These are phyloP conservation scores for Ophiothrix spiculata DNA, from an alignment of 35 echinoderm and acorn worm genomes.

Conservation along the genomic window DNA sequence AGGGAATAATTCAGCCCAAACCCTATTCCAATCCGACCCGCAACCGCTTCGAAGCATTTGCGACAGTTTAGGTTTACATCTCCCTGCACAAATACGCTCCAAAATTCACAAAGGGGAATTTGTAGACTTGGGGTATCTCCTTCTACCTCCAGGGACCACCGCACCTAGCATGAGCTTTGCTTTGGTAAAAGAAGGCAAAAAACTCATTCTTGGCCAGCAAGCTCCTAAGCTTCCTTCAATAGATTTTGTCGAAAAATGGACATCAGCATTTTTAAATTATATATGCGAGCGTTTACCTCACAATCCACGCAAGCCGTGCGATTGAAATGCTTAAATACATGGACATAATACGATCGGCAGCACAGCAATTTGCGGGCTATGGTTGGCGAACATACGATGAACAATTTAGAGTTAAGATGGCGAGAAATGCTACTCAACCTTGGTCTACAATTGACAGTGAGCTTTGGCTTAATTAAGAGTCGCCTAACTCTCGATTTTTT, in stretches of 20 bases:
- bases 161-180: not conserved
- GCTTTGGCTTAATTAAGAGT: no score
- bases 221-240: not conserved
- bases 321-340: slow-evolving; percentile 28
- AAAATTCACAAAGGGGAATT: slow-evolving; percentile 21
- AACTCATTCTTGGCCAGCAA: not conserved
- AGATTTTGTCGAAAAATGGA: slow-evolving; percentile 16
- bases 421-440: not conserved
- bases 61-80: not conserved
- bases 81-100: not conserved
- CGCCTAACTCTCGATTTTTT: no score
- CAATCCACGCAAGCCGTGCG: not conserved
- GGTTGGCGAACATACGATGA: slow-evolving; percentile 6
- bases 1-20: no score
- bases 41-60: not conserved
- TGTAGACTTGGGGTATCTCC: not conserved
- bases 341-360: slow-evolving; percentile 3
- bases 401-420: not conserved
- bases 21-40: no score
- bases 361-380: not conserved
- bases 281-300: not conserved
- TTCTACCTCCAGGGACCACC: not conserved
- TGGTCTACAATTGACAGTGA: not conserved
- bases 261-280: slow-evolving; percentile 15
- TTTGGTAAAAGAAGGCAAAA: not conserved